Percentiles rank a stretch among this genome's conserved stretches.
These are phyloP conservation scores for Ivindomyrus marchei DNA, from an alignment of 2,113 vertebrate genomes.

Conservation along the genomic window DNA sequence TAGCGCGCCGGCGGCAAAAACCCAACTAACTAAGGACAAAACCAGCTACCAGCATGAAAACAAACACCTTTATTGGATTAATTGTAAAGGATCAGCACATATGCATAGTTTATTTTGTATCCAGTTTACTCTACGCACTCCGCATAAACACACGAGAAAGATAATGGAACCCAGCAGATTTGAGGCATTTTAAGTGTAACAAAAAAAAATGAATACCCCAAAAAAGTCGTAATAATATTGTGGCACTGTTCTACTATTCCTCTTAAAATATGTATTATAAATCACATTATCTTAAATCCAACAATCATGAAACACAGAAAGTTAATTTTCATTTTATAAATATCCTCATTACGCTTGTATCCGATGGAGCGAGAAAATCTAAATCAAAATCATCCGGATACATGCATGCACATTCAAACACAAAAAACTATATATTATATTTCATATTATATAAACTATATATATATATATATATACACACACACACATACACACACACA, in stretches of 20 bases:
- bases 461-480: not conserved
- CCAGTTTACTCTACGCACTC: not conserved
- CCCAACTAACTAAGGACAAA: slow-evolving; percentile 22
- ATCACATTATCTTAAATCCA: not conserved
- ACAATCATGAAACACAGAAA: not conserved
- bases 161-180: not conserved
- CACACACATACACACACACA: too few species aligned
- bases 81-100: not conserved
- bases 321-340: not conserved
- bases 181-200: not conserved
- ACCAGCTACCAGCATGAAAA: slow-evolving; percentile 26
- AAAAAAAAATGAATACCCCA: not conserved
- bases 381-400: not conserved
- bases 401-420: not conserved
- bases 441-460: not conserved
- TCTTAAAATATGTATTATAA: not conserved
- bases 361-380: not conserved
- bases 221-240: not conserved
- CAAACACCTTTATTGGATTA: slow-evolving; percentile 20
- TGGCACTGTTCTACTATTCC: not conserved
- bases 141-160: not conserved
- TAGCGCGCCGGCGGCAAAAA: slow-evolving; percentile 16
- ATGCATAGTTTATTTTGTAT: not conserved
- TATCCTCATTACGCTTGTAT: not conserved
- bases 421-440: not conserved